Percentiles rank a stretch among this genome's conserved stretches.
Evolutionary conservation across 2,113 vertebrate species (phyloP).

Genomic region (Phyllostomus hastatus): DNA sequence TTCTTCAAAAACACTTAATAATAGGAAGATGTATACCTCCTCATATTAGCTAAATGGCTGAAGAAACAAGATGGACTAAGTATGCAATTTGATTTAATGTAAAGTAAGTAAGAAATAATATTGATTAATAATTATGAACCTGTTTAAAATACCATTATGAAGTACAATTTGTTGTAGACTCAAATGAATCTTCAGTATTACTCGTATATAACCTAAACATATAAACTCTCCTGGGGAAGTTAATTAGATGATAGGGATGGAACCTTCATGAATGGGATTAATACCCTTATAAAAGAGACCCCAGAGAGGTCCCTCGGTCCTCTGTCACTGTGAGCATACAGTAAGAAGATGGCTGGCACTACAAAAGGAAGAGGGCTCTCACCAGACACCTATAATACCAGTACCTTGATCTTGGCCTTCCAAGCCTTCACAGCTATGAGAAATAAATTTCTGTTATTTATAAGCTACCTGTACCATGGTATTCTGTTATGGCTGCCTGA

Average conservation of each 20-base stretch:
- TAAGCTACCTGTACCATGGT: neutral
- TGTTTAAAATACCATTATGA: slow-evolving; percentile 29
- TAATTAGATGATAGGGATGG: neutral
- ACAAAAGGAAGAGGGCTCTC: neutral
- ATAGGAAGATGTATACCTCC: neutral
- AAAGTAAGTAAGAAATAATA: slow-evolving; percentile 1
- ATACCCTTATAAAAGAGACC: neutral
- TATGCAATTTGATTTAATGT: neutral
- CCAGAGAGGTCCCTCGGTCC: neutral
- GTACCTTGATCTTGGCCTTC: neutral
- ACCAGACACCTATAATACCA: neutral
- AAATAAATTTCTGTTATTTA: neutral
- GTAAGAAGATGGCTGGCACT: neutral
- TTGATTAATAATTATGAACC: neutral
- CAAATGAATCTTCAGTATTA: neutral
- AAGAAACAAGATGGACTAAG: neutral
- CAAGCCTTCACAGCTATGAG: neutral
- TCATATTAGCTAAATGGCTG: neutral
- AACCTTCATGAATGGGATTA: neutral
- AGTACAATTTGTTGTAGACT: neutral
- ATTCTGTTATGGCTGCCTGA: neutral
- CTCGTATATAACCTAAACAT: neutral
- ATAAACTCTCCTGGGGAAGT: neutral
- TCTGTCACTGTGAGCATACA: neutral
- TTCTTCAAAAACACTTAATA: neutral